These are phyloP conservation scores for Eulacestoma nigropectus DNA, from an alignment of 2,113 vertebrate species.

Conservation along the genomic window DNA sequence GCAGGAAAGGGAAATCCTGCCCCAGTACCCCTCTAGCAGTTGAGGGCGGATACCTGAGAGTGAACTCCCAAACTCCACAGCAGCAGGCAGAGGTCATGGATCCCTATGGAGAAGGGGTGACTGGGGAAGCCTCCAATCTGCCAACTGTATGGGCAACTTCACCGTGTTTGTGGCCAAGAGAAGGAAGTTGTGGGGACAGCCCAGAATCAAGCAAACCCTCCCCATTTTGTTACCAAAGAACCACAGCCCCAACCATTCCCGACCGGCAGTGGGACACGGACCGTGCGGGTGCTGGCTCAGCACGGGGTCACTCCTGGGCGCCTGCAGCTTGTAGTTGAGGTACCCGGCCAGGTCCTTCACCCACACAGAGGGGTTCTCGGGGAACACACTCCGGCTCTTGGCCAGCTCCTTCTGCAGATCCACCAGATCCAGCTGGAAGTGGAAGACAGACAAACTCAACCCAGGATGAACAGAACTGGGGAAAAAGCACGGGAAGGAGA, in stretches of 20 bases:
- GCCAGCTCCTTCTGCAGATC: constrained; percentile 89
- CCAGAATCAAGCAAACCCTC: not conserved
- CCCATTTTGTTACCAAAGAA: fast-evolving
- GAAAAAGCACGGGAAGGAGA: not conserved
- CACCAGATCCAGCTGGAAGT: constrained; percentile 71
- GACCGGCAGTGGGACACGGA: constrained; percentile 36
- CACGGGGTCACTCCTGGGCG: constrained; percentile 77
- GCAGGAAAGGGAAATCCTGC: not conserved
- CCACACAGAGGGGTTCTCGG: constrained; percentile 90
- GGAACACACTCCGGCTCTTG: constrained; percentile 84
- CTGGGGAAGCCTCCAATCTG: fast-evolving
- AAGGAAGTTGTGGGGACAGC: fast-evolving
- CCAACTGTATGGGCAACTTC: fast-evolving
- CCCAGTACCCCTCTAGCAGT: fast-evolving
- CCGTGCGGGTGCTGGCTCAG: constrained; percentile 88
- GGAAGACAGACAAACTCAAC: not conserved
- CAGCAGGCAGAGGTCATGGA: fast-evolving
- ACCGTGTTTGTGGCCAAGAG: fast-evolving
- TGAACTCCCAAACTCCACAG: not conserved
- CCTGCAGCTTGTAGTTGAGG: constrained; percentile 90
- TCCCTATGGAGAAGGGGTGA: fast-evolving
- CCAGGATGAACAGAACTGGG: fast-evolving
- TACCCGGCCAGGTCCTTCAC: constrained; percentile 95
- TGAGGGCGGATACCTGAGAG: fast-evolving
- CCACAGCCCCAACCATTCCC: fast-evolving